These are phyloP conservation scores for rabbit (Oryctolagus cuniculus) DNA, from an alignment of 2,113 vertebrate species.

Conservation along the genomic window mOryCun1.1 NC_091439.1:60249001-60249500, in stretches of 20 bases:
- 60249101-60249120: background rate
- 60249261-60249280: conserved; percentile 27
- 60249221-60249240: conserved; percentile 35
- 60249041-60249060: background rate
- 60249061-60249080: conserved; percentile 3
- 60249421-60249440: conserved; percentile 55
- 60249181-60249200: background rate
- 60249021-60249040: background rate
- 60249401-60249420: conserved; percentile 67
- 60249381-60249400: conserved; percentile 35
- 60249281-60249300: conserved; percentile 9
- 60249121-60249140: background rate
- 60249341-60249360: background rate
- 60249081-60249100: background rate
- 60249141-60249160: conserved; percentile 5
- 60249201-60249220: conserved; percentile 48
- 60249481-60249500: conserved; percentile 51
- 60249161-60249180: background rate
- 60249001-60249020: background rate
- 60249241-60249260: background rate
- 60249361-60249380: conserved; percentile 20
- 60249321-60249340: conserved; percentile 10
- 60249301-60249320: background rate
- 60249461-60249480: conserved; percentile 26
- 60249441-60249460: conserved; percentile 54